Evolutionary conservation across 2,113 vertebrate genomes (phyloP).

Genomic region (Onychorhynchus coronatus): DNA sequence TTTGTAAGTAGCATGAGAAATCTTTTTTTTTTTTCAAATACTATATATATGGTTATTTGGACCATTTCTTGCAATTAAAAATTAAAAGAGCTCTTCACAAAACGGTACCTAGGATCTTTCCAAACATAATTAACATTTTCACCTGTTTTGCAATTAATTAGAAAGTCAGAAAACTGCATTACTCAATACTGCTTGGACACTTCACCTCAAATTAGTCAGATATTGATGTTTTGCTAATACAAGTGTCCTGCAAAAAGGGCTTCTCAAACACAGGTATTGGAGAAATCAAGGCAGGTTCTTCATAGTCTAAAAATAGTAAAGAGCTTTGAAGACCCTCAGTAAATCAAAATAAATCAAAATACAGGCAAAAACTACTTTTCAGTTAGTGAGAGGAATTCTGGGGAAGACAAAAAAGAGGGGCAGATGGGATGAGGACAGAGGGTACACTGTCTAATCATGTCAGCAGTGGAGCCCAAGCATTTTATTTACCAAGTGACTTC

Average conservation of each 20-base stretch:
- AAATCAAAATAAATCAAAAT: background rate
- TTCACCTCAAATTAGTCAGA: constrained; percentile 57
- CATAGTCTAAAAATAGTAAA: background rate
- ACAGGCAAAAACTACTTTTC: background rate
- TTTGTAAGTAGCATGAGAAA: background rate
- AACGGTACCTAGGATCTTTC: constrained; percentile 11
- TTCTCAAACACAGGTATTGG: background rate
- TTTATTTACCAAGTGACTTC: background rate
- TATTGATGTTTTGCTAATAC: constrained; percentile 18
- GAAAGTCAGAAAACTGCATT: constrained; percentile 57
- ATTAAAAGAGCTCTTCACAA: constrained; percentile 41
- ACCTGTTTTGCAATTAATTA: constrained; percentile 59
- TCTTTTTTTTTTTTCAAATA: background rate
- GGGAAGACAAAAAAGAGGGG: background rate
- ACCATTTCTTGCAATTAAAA: constrained; percentile 41
- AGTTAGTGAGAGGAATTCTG: background rate
- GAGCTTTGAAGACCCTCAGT: background rate
- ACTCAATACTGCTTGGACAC: constrained; percentile 14
- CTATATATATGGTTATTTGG: background rate
- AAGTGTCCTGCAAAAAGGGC: background rate
- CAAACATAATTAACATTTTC: constrained; percentile 57
- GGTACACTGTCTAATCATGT: background rate
- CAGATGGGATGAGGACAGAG: background rate
- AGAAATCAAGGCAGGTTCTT: background rate
- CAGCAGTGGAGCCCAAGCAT: background rate